Evolutionary conservation across 2,888 invertebrate genomes (phyloP).

Genomic region (Oscheius myriophilus): DNA sequence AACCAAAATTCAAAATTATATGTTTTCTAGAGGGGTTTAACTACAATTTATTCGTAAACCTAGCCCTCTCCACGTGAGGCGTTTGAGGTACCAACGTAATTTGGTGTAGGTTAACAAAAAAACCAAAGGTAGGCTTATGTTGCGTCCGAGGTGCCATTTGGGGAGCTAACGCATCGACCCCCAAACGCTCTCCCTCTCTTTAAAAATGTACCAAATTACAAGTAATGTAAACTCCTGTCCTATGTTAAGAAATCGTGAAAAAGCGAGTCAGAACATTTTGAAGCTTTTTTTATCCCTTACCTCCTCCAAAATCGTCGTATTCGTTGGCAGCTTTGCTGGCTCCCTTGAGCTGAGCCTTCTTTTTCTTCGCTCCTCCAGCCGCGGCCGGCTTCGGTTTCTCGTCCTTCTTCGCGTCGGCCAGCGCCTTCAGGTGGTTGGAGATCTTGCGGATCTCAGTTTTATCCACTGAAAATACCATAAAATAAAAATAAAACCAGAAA

Average conservation of each 20-base stretch:
- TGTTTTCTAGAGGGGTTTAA: too few relatives aligned
- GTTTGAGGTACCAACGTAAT: too few relatives aligned
- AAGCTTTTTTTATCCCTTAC: background rate
- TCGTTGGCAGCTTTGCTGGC: constrained; percentile 39
- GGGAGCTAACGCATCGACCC: too few relatives aligned
- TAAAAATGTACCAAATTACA: too few relatives aligned
- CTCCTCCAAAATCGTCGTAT: constrained; percentile 41
- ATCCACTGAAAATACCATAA: constrained; percentile 42
- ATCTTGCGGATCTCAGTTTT: constrained; percentile 56
- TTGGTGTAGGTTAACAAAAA: too few relatives aligned
- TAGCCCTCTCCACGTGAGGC: too few relatives aligned
- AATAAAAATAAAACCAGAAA: constrained; percentile 15
- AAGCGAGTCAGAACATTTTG: background rate
- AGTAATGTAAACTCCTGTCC: too few relatives aligned
- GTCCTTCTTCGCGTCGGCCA: constrained; percentile 56
- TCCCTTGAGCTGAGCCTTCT: constrained; percentile 43
- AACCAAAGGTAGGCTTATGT: too few relatives aligned
- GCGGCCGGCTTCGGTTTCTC: constrained; percentile 37
- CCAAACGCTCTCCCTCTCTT: too few relatives aligned
- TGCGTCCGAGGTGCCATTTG: too few relatives aligned
- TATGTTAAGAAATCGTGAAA: background rate
- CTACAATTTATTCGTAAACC: too few relatives aligned
- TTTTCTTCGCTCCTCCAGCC: constrained; percentile 35
- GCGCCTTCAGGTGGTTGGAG: constrained; percentile 52
- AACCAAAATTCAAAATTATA: too few relatives aligned